phyloP scores from a whole-genome alignment of 2,797 vertebrate genomes.

The Gouania willdenowi region DNA sequence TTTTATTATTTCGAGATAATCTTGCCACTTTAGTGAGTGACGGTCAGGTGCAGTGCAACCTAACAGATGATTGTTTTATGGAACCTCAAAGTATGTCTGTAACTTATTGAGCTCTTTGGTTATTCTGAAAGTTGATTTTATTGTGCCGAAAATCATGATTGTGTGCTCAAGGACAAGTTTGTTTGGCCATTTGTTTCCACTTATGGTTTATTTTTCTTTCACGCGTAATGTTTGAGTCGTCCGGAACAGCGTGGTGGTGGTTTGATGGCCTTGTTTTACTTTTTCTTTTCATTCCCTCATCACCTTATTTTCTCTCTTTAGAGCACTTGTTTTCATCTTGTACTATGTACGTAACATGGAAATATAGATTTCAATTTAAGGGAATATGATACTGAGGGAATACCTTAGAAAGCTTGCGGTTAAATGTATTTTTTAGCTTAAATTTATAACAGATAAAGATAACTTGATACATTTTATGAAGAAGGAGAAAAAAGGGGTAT shows the following conservation, averaged over 20 bases:
- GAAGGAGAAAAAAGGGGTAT: too few relatives aligned
- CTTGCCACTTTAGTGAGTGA: slow-evolving; percentile 71
- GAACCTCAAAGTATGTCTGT: slow-evolving; percentile 62
- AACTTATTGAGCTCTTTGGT: slow-evolving; percentile 30
- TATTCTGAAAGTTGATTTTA: slow-evolving; percentile 29
- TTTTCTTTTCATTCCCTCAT: slow-evolving; percentile 12
- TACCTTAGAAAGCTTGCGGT: slow-evolving; percentile 3
- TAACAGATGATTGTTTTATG: slow-evolving; percentile 62
- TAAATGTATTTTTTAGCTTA: too few relatives aligned
- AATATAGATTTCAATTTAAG: slow-evolving; percentile 4
- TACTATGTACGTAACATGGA: slow-evolving; percentile 8
- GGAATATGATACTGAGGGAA: slow-evolving; percentile 12
- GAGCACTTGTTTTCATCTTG: slow-evolving; percentile 25
- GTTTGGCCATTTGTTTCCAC: slow-evolving; percentile 3
- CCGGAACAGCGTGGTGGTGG: slow-evolving; percentile 14
- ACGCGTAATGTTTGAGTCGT: neutral
- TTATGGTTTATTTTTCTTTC: slow-evolving; percentile 15
- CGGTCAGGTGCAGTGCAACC: slow-evolving; percentile 64
- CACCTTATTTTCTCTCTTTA: slow-evolving; percentile 17
- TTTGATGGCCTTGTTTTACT: slow-evolving; percentile 9
- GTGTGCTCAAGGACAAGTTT: slow-evolving; percentile 39
- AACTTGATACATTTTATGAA: too few relatives aligned
- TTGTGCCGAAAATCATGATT: slow-evolving; percentile 19
- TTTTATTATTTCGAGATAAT: slow-evolving; percentile 62
- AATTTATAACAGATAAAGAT: too few relatives aligned